Base-by-base conservation (phyloP, 2,888 invertebrate genomes). In the Charanyca ferruginea region DNA sequence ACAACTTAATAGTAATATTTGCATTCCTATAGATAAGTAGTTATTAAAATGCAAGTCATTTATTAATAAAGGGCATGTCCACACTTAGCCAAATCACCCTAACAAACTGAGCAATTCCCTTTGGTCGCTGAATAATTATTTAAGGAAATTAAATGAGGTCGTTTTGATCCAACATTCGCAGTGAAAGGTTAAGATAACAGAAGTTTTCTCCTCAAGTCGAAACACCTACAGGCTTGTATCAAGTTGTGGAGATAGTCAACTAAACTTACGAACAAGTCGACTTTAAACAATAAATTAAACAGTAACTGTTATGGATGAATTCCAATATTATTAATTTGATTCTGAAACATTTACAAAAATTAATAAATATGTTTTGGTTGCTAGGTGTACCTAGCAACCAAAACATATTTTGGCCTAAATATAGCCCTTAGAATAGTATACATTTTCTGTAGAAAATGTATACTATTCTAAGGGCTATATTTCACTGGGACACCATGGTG, bases 261-360 rank as follows among this genome's bases (percentile, higher is more conserved):
- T 68, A 68, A 71, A 79, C 72, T 78, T 81, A 55, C 44, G 41
- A 52, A 68, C 62, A 68, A 78, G 62, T 58, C 23, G 49, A 23
- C 51, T 70, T 42, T 55, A 64, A 75, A 79, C 61, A 79, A 74
- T 81, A 79, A 78, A 78, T 74, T 81, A 59, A 61, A 73, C 81
- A 45, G 41, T 42, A 41, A 55, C 64, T 49, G 58, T 25, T 38
- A 71, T 18, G 47, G 35, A 65, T 62, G 48, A 67, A 66, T 67
- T 63, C 57, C 44, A 16, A 65, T 62, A 48, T 48, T 62, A n/a
- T 16, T 51, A 0, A 35, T 41, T 47, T 47, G 8, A 25, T 25
- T 1, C 41, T n/a, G 11, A n/a, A 16, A 16, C 22, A 47, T 16
- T 47, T 4, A 7, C 47, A 16, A 16, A 47, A 16, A 47, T 47